phyloP scores from a whole-genome alignment of 2,888 invertebrate genomes.

The Pachymerium ferrugineum region DNA sequence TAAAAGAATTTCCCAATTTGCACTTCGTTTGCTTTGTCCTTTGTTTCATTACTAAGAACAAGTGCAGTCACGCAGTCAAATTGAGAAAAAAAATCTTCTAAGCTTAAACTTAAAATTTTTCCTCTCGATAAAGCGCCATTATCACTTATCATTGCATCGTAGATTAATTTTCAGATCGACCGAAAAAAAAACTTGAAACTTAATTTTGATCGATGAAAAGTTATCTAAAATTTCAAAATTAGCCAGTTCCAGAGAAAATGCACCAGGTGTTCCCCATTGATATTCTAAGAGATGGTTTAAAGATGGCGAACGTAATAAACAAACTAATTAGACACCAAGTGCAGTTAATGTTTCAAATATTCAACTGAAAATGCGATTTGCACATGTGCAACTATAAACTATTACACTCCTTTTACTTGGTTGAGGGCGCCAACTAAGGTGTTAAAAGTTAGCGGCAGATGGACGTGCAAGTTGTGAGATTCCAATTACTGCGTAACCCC shows the following conservation, averaged over 20 bases:
- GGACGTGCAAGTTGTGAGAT: not conserved
- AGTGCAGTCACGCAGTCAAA: conserved; percentile 23
- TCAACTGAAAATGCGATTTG: conserved; percentile 22
- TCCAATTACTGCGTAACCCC: not conserved
- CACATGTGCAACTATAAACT: conserved; percentile 19
- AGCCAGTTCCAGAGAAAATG: not conserved
- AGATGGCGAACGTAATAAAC: conserved; percentile 22
- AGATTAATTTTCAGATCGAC: not conserved
- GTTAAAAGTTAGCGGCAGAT: conserved; percentile 22
- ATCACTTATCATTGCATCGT: not conserved
- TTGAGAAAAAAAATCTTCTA: conserved; percentile 1
- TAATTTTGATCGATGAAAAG: conserved; percentile 24
- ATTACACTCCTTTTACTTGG: not conserved
- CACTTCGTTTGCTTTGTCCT: conserved; percentile 27
- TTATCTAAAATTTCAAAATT: not conserved
- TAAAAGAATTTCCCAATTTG: not conserved
- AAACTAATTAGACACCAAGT: conserved; percentile 22
- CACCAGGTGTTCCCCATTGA: not conserved
- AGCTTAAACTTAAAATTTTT: conserved; percentile 2
- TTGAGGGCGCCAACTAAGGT: conserved; percentile 11
- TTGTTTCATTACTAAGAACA: conserved; percentile 25
- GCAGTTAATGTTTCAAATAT: conserved; percentile 15
- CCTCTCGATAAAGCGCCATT: not conserved
- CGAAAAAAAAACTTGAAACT: not conserved
- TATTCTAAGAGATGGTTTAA: conserved; percentile 2